Evolutionary conservation across 2,888 invertebrate species (phyloP).

Genomic region (Eueremaeus valkanovi): DNA sequence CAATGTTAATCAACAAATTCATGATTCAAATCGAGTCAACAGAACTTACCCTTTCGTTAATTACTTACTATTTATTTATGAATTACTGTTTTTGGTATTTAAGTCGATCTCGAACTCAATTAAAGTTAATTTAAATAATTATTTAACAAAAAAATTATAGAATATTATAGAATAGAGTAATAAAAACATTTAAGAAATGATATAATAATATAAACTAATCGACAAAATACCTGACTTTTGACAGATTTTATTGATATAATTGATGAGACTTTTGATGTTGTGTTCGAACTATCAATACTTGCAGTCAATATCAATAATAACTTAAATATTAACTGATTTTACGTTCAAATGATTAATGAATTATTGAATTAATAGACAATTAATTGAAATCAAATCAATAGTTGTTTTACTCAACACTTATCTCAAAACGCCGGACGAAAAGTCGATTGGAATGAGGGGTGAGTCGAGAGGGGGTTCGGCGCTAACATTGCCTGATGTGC

Average conservation of each 20-base stretch:
- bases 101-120: slow-evolving; percentile 17
- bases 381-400: too few species aligned
- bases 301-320: too few species aligned
- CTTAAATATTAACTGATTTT: background rate
- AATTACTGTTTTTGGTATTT: background rate
- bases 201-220: background rate
- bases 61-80: slow-evolving; percentile 20
- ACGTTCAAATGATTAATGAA: background rate
- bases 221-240: slow-evolving; percentile 21
- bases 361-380: background rate
- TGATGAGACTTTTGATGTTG: background rate
- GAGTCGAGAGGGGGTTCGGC: background rate
- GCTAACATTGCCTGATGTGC: too few species aligned
- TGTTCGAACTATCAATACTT: background rate
- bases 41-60: slow-evolving; percentile 7
- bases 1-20: slow-evolving; percentile 6
- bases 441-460: slow-evolving; percentile 26
- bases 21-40: background rate
- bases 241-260: background rate
- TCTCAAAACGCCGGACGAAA: slow-evolving; percentile 26
- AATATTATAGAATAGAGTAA: too few species aligned
- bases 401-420: slow-evolving; percentile 24
- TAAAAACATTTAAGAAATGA: background rate
- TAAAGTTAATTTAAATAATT: slow-evolving; percentile 6
- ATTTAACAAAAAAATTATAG: background rate